These are phyloP conservation scores for Spheniscus mendiculus DNA, from an alignment of 2,113 vertebrate species.

Conservation along the genomic window DNA sequence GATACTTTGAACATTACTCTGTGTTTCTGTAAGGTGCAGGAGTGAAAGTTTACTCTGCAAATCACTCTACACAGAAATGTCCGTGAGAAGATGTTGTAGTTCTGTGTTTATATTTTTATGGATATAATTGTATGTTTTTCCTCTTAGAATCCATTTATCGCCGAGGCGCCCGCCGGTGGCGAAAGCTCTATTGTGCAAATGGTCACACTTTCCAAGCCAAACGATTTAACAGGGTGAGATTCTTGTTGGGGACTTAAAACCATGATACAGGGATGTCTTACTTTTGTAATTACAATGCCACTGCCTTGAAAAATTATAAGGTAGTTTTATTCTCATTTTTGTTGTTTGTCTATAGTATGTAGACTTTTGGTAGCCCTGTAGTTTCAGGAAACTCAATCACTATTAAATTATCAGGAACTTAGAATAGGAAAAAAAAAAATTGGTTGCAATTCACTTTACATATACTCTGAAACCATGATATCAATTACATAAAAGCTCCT, in stretches of 20 bases:
- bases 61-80: not conserved
- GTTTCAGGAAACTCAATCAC: not conserved
- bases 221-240: conserved; percentile 93
- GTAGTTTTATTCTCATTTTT: not conserved
- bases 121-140: conserved; percentile 53
- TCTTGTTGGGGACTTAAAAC: conserved; percentile 20
- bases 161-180: conserved; percentile 94
- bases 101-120: conserved; percentile 21
- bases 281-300: not conserved
- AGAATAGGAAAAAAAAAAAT: not conserved
- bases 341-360: not conserved
- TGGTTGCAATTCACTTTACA: not conserved
- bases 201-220: conserved; percentile 99
- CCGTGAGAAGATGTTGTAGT: not conserved
- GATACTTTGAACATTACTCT: not conserved
- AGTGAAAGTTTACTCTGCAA: not conserved
- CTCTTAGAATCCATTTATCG: conserved; percentile 96
- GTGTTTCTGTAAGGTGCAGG: not conserved
- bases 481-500: not conserved
- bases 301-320: not conserved
- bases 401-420: not conserved
- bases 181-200: conserved; percentile 97
- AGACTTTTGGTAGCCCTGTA: not conserved
- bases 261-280: conserved; percentile 22
- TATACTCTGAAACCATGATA: not conserved